phyloP scores from a whole-genome alignment of 2,888 invertebrate species.

The Orthosia cruda region DNA sequence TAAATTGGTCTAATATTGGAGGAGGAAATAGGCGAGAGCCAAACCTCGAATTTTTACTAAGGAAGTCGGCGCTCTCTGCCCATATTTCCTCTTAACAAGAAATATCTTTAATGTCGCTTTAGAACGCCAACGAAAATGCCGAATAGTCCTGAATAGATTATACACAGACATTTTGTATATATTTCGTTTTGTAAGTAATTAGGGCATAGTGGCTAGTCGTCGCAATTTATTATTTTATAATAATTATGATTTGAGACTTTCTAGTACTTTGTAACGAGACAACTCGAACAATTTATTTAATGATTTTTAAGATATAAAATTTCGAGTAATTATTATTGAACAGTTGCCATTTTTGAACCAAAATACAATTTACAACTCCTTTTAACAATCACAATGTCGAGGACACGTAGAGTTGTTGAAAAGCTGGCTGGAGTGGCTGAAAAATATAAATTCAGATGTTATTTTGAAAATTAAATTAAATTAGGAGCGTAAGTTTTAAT shows the following conservation, averaged over 20 bases:
- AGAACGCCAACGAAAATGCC: conserved; percentile 4
- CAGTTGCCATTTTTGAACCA: conserved; percentile 64
- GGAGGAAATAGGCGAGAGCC: too few species aligned
- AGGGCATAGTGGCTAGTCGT: conserved; percentile 84
- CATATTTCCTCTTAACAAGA: too few species aligned
- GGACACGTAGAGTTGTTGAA: conserved; percentile 1
- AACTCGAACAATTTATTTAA: conserved; percentile 61
- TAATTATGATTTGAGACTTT: conserved; percentile 62
- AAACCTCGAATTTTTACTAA: too few species aligned
- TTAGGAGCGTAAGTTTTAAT: background rate
- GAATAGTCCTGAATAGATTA: conserved; percentile 77
- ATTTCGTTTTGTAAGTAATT: conserved; percentile 74
- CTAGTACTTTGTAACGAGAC: too few species aligned
- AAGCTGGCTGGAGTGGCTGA: background rate
- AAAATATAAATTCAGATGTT: background rate
- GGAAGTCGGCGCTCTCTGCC: too few species aligned
- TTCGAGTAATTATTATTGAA: conserved; percentile 50
- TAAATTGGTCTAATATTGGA: too few species aligned
- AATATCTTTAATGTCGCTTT: conserved; percentile 12
- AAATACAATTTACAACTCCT: too few species aligned
- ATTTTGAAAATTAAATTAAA: background rate
- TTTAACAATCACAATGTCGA: conserved; percentile 41
- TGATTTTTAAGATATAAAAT: conserved; percentile 58
- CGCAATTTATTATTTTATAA: conserved; percentile 74
- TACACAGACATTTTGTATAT: conserved; percentile 71